Base-by-base conservation (phyloP, 2,888 invertebrate genomes). In the Archips xylosteana region DNA sequence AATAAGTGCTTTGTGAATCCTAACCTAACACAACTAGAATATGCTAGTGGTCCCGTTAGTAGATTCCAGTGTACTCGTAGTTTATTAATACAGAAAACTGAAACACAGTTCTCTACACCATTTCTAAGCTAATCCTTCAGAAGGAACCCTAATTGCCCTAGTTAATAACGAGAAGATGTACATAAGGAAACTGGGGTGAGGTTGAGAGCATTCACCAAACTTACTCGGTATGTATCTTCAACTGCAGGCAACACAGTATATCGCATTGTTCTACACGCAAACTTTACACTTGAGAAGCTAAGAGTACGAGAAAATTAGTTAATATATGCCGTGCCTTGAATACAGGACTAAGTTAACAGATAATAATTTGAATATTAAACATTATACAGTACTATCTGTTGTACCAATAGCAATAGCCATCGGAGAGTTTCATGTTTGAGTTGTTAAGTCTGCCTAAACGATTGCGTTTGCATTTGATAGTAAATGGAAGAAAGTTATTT, bases 301-400 rank as follows among this genome's bases (percentile, higher is more conserved):
- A 51, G 49, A 51, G 36, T 36, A 36, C 36, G 8, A 39, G 65
- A 36, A 65, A 65, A 65, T 65, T 65, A 47, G 63, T 23, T 45
- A 9, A 51, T 65, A 36, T 65, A 67, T 49, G 45, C 59, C 13
- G 42, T 51, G 69, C 62, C 54, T 63, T 45, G 70, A 57, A 54
- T 65, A 51, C 51, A 47, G 10, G n/a, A 36, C 42, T 10, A 62
- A 62, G 62, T 62, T 62, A 42, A 10, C n/a, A 36, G 13, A 36
- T 8, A 3, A 3, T 57, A 10, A 32, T 57, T 15, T 57, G 15
- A 57, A 57, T 57, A 9, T 32, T 12, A 57, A 49, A 49, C 2
- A 45, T 45, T 12, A 12, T 51, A 23, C 23, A 23, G 3, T 23
- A 23, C 54, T 54, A 5, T n/a, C 13, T 49, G 39, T 6, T n/a